Evolutionary conservation across 2,888 invertebrate genomes (phyloP).

Genomic region (Thereva nobilitata): DNA sequence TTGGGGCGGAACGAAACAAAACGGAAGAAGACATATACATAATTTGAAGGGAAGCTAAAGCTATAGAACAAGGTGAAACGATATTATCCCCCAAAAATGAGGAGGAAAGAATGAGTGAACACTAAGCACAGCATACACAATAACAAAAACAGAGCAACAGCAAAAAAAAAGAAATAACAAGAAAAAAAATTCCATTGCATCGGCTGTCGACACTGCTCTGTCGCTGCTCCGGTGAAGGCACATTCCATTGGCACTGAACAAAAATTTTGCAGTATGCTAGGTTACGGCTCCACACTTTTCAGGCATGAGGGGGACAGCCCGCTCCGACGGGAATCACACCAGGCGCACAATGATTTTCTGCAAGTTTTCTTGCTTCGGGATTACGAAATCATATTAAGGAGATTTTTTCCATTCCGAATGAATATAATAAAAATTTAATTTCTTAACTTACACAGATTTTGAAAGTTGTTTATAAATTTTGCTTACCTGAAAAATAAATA

Average conservation of each 20-base stretch:
- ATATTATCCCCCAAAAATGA: not conserved
- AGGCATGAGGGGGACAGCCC: too few species aligned
- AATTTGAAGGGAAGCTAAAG: constrained; percentile 25
- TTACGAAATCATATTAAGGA: too few species aligned
- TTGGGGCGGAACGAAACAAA: constrained; percentile 32
- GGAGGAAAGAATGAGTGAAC: constrained; percentile 4
- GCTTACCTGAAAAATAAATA: too few species aligned
- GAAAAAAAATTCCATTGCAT: not conserved
- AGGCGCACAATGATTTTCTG: too few species aligned
- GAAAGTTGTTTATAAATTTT: too few species aligned
- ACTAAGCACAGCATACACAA: too few species aligned
- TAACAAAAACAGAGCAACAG: not conserved
- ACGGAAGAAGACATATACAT: constrained; percentile 20
- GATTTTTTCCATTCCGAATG: too few species aligned
- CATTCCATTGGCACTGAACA: constrained; percentile 29
- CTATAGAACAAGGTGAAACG: constrained; percentile 10
- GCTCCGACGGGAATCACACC: too few species aligned
- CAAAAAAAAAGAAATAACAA: constrained; percentile 7
- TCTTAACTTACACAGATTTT: too few species aligned
- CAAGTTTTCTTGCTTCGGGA: too few species aligned
- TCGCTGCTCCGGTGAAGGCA: constrained; percentile 2
- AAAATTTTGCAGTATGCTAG: constrained; percentile 20
- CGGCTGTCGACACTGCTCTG: not conserved
- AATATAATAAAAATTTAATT: too few species aligned
- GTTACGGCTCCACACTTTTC: not conserved